Percentiles rank a stretch among this genome's conserved stretches.
These are phyloP conservation scores for Urocyon cinereoargenteus DNA, from an alignment of 2,797 vertebrate species.

Conservation along the genomic window DNA sequence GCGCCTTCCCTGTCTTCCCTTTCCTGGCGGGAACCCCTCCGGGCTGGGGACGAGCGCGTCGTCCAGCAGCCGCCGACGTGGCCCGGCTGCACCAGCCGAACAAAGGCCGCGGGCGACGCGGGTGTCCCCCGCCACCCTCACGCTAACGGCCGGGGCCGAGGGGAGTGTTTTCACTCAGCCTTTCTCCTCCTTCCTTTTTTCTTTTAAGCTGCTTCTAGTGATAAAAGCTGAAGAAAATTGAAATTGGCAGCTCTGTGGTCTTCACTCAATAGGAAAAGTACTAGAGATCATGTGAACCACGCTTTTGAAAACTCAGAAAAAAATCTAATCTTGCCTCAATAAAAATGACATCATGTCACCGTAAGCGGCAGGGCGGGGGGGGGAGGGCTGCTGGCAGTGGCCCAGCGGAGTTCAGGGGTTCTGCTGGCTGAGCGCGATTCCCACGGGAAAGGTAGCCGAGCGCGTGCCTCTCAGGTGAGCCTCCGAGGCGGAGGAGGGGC, in stretches of 20 bases:
- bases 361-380: slow-evolving; percentile 86
- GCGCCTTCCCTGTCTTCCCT: rapidly evolving
- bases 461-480: slow-evolving; percentile 87
- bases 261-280: slow-evolving; percentile 89
- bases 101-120: not conserved
- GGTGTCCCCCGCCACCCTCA: slow-evolving; percentile 45
- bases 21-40: not conserved
- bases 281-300: slow-evolving; percentile 90
- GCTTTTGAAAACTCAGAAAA: slow-evolving; percentile 85
- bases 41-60: rapidly evolving
- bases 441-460: slow-evolving; percentile 95
- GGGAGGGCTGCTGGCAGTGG: slow-evolving; percentile 91
- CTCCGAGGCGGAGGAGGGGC: slow-evolving; percentile 71
- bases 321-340: slow-evolving; percentile 92
- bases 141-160: not conserved
- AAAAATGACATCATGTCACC: slow-evolving; percentile 89
- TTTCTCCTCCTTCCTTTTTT: slow-evolving; percentile 43
- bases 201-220: slow-evolving; percentile 90
- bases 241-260: slow-evolving; percentile 91
- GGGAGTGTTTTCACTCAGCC: slow-evolving; percentile 32
- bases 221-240: slow-evolving; percentile 91
- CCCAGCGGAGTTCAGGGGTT: slow-evolving; percentile 94
- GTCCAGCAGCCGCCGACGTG: not conserved
- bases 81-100: not conserved
- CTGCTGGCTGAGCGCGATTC: slow-evolving; percentile 92